Conservation (phyloP, 2,113 vertebrate species). For the Lepisosteus oculatus region DNA sequence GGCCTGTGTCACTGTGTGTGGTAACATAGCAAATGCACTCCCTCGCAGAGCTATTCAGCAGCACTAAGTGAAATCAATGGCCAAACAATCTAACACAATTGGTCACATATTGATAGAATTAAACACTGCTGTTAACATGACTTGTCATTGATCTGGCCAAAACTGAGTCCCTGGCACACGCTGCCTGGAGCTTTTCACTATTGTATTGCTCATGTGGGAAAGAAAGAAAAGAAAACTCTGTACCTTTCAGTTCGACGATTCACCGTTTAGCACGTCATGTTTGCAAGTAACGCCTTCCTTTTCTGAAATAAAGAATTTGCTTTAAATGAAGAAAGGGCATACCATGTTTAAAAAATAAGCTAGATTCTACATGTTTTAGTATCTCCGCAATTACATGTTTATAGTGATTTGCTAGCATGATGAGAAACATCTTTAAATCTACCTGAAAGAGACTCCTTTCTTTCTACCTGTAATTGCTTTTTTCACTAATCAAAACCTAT, state of each 20-base stretch:
- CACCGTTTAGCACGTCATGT: slow-evolving; percentile 60
- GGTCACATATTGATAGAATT: slow-evolving; percentile 91
- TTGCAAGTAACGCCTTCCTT: slow-evolving; percentile 43
- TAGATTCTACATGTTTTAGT: too few relatives aligned
- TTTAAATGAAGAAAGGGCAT: too few relatives aligned
- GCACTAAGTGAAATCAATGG: slow-evolving; percentile 88
- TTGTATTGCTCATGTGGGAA: not conserved
- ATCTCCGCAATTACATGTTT: too few relatives aligned
- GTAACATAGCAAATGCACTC: slow-evolving; percentile 53
- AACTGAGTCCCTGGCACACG: slow-evolving; percentile 61
- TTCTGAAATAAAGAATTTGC: too few relatives aligned
- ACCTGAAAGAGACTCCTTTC: too few relatives aligned
- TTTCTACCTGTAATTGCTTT: too few relatives aligned
- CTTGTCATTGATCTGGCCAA: slow-evolving; percentile 76
- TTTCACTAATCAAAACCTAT: too few relatives aligned
- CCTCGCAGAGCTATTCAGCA: slow-evolving; percentile 65
- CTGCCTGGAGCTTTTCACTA: slow-evolving; percentile 20
- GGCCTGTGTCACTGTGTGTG: slow-evolving; percentile 61
- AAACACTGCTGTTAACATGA: slow-evolving; percentile 84
- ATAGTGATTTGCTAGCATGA: too few relatives aligned
- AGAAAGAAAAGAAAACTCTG: not conserved
- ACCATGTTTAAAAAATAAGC: too few relatives aligned
- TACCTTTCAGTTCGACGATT: slow-evolving; percentile 43
- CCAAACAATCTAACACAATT: slow-evolving; percentile 86
- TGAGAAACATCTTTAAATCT: too few relatives aligned